Base-by-base conservation (phyloP, 1,140 invertebrate species). In the Megalopta genalis region DNA sequence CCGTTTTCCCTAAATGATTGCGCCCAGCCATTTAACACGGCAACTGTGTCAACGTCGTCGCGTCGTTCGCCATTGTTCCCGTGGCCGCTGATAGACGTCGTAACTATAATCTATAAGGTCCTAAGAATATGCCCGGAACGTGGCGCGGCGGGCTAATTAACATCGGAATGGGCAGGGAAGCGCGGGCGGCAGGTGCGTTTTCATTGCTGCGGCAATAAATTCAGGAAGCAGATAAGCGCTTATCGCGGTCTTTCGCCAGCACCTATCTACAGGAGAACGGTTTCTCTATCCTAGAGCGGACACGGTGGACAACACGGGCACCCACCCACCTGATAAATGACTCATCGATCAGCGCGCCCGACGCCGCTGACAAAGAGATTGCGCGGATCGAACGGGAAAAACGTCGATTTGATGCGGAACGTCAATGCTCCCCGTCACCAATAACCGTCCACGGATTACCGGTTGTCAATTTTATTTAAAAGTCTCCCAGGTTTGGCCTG, bases 11-110 rank as follows among this genome's bases (percentile, higher is more conserved):
- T 23, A n/a, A 64, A 64, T 21, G 63, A 64, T 32, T 32, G 37
- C 9, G 37, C 32, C 64, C 63, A 57, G 68, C 59, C 27, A 49
- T 73, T 25, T 83, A 82, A 82, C 79, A 62, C 81, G 87, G 81
- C 89, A 92, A 89, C 86, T 91, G 87, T 91, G 90, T 90, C 90
- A 90, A 90, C 89, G 91, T 91, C 88, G 88, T 91, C 91, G 92
- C 91, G 88, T 91, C 77, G 87, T 92, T 92, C 75, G 76, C 72
- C 82, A 88, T 87, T 89, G 87, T 90, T 86, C 83, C 77, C 62
- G 37, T 57, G 75, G 67, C 70, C 70, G 68, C 67, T 75, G 82
- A 88, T 86, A 88, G 86, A 88, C 85, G 85, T 81, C 71, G 86
- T 87, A 87, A 88, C 85, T 77, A 88, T 88, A 90, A 91, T 88